phyloP scores from a whole-genome alignment of 92 coral and sea anemone species.

The Desmophyllum pertusum region DNA sequence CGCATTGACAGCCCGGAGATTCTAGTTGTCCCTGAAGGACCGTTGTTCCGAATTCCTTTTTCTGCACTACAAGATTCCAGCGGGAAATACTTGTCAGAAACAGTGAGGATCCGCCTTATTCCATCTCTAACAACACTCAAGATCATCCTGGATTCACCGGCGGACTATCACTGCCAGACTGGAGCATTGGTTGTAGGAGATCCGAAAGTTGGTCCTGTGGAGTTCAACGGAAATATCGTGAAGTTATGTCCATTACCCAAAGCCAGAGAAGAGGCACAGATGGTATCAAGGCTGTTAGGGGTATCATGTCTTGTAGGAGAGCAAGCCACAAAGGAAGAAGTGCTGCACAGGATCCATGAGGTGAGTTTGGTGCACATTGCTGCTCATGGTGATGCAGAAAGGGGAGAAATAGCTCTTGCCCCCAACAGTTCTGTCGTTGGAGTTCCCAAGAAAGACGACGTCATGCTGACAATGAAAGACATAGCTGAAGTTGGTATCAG shows the following conservation, averaged over 20 bases:
- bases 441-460: constrained; percentile 24
- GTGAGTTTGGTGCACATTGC: constrained; percentile 49
- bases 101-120: constrained; percentile 25
- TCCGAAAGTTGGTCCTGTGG: constrained; percentile 27
- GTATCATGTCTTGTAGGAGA: constrained; percentile 30
- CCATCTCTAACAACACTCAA: constrained; percentile 44
- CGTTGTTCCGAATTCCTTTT: constrained; percentile 25
- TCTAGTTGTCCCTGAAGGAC: constrained; percentile 36
- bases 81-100: constrained; percentile 34
- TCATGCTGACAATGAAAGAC: constrained; percentile 45
- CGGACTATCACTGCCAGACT: constrained; percentile 32
- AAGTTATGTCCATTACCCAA: background rate
- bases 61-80: constrained; percentile 41
- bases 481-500: constrained; percentile 24
- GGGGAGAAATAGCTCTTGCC: constrained; percentile 51
- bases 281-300: constrained; percentile 15
- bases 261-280: constrained; percentile 35
- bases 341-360: constrained; percentile 29
- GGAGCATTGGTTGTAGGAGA: constrained; percentile 53
- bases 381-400: constrained; percentile 48
- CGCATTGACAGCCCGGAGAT: constrained; percentile 24
- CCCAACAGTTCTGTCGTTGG: background rate
- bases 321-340: constrained; percentile 42
- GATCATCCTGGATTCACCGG: constrained; percentile 25
- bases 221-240: constrained; percentile 25